Evolutionary conservation across 2,113 vertebrate genomes (phyloP), one percentile per base, ranked within the genome.

Genomic region (Dascyllus trimaculatus): DNA sequence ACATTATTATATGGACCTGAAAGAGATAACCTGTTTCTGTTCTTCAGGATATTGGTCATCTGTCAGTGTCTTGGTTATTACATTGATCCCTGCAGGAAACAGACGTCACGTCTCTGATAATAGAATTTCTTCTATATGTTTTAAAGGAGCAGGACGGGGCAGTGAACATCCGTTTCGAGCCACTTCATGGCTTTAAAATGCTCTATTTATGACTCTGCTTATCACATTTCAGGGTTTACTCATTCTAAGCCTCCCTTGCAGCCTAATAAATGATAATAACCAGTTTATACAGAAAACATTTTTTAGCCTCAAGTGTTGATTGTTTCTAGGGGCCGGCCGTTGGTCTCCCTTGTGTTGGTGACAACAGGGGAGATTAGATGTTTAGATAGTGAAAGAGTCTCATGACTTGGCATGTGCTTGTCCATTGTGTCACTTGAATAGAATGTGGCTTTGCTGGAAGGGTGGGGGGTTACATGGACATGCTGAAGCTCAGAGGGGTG

Each of bases 361-460:
- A 90, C 84, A 90, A 88, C 75, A 60, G 84, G 69, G 76, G 72
- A 87, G 85, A 86, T 92, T 76, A 78, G 87, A 90, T 78, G 77
- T 87, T 85, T 85, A 89, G 88, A 90, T 92, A 85, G 84, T 64
- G 73, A 89, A 71, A 17, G 59, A 80, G 88, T 85, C 88, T 86
- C 83, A 81, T 93, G 91, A 89, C 89, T 90, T 91, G 75, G 68
- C 78, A 78, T 89, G 79, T 56, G 77, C 51, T 81, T 81, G 65
- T 85, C 86, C 73, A 86, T 91, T 92, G 90, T 92, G 81, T 86
- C 67, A 78, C 48, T 89, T 89, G 63, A 89, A 92, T 89, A 88
- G 79, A 92, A 35, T 81, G 74, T 85, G 75, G 75, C 65, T 71
- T 86, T 86, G 74, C 74, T 45, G 46, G 48, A 17, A 40, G 51